Evolutionary conservation across 2,113 vertebrate genomes (phyloP).

Genomic region (Asarcornis scutulata): DNA sequence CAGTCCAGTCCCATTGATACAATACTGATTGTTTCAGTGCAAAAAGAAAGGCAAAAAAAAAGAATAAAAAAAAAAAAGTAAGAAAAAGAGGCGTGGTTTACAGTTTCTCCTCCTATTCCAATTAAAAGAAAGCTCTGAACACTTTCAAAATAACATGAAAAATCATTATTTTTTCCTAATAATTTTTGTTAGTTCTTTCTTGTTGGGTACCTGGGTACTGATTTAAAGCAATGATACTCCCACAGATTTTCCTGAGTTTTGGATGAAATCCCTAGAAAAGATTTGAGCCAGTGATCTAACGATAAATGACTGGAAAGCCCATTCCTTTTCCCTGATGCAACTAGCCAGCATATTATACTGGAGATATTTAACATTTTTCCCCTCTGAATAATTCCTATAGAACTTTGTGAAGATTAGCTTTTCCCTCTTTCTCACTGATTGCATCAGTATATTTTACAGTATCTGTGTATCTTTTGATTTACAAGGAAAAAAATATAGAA

Average conservation of each 20-base stretch:
- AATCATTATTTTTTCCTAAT: neutral
- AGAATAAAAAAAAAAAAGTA: too few species aligned
- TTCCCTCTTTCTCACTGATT: neutral
- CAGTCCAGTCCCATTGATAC: fast-evolving
- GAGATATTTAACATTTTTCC: constrained; percentile 23
- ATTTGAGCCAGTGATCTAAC: constrained; percentile 8
- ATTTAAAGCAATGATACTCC: neutral
- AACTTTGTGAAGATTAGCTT: neutral
- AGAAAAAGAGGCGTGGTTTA: neutral
- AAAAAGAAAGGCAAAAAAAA: neutral
- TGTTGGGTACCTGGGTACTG: neutral
- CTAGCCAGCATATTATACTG: neutral
- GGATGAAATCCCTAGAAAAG: neutral
- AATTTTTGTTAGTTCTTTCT: neutral
- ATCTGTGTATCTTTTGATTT: neutral
- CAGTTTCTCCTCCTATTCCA: neutral
- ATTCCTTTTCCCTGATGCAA: constrained; percentile 34
- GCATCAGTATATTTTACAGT: neutral
- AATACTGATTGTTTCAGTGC: neutral
- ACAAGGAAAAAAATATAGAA: fast-evolving
- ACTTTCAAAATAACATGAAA: neutral
- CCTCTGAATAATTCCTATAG: constrained; percentile 2
- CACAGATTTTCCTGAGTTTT: neutral
- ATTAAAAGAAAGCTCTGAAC: neutral
- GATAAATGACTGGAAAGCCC: constrained; percentile 35